phyloP scores from a whole-genome alignment of 2,113 vertebrate species.

The Propithecus coquereli region DNA sequence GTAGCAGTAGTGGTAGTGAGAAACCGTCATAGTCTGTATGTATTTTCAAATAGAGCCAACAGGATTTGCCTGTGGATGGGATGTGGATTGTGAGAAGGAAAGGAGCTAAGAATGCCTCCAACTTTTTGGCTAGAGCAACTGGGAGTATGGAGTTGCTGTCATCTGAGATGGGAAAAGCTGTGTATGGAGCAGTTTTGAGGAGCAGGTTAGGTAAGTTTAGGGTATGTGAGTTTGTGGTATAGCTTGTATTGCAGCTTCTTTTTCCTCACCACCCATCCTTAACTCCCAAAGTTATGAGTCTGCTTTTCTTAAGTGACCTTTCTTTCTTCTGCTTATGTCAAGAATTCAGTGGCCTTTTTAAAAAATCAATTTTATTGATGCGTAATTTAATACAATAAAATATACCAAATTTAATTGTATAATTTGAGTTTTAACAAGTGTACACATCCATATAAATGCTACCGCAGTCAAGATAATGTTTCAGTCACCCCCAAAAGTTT shows the following conservation, averaged over 20 bases:
- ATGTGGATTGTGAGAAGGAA: background rate
- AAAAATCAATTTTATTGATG: conserved; percentile 1
- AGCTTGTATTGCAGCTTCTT: conserved; percentile 5
- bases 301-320: conserved; percentile 11
- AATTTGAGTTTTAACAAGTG: conserved; percentile 29
- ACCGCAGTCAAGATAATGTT: conserved; percentile 1
- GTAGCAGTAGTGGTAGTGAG: background rate
- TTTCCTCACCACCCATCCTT: background rate
- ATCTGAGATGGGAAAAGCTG: background rate
- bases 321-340: background rate
- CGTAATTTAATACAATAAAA: conserved; percentile 22
- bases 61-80: conserved; percentile 33
- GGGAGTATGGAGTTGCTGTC: conserved; percentile 21
- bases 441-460: background rate
- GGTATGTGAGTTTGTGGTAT: background rate
- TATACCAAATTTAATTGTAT: background rate
- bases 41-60: background rate
- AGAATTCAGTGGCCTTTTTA: conserved; percentile 11
- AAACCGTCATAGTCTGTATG: background rate
- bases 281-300: background rate
- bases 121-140: background rate
- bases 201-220: background rate
- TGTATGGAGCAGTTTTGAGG: background rate
- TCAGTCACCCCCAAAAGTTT: background rate
- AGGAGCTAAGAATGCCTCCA: background rate